Conservation (phyloP, 2,113 vertebrate genomes). For the Semnornis frantzii region DNA sequence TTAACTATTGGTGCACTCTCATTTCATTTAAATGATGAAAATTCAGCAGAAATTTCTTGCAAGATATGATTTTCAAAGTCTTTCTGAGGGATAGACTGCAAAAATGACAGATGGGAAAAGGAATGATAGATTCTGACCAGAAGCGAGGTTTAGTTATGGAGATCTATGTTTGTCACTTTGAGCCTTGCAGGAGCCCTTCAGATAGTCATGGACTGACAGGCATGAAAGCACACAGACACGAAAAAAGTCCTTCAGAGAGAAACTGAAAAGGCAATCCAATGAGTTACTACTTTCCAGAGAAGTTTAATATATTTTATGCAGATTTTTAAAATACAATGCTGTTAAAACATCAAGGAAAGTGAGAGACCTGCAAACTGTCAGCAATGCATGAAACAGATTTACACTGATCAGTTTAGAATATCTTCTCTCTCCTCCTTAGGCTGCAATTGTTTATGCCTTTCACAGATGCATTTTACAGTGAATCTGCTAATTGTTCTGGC, state of each 20-base stretch:
- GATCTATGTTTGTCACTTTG: not conserved
- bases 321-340: not conserved
- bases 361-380: not conserved
- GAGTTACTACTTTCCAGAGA: not conserved
- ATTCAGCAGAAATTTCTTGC: not conserved
- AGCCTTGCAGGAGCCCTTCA: not conserved
- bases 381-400: not conserved
- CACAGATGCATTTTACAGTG: not conserved
- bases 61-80: not conserved
- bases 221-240: not conserved
- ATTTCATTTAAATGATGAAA: not conserved
- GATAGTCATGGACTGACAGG: not conserved
- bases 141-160: not conserved
- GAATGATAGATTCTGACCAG: not conserved
- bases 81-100: not conserved
- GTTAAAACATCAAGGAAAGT: not conserved
- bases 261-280: not conserved
- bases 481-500: slow-evolving; percentile 9
- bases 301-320: not conserved
- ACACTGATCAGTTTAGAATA: slow-evolving; percentile 4
- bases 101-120: not conserved
- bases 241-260: not conserved
- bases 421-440: not conserved
- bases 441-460: not conserved
- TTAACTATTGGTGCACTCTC: not conserved